Base-by-base conservation (phyloP, 2,113 vertebrate species). In the Leucopternis melanops region DNA sequence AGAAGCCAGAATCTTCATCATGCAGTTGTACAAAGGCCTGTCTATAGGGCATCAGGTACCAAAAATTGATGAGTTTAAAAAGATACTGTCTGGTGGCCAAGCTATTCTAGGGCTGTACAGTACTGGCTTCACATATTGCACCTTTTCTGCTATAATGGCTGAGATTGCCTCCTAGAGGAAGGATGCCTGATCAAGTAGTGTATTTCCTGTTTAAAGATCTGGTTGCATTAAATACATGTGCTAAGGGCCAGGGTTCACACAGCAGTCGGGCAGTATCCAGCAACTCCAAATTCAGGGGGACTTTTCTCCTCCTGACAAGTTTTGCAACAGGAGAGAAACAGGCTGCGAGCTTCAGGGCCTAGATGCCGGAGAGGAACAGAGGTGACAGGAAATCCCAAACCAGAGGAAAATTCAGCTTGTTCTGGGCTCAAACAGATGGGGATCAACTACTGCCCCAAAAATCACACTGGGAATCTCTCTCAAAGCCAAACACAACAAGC, bases 401-500 rank as follows among this genome's bases (percentile, higher is more conserved):
- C n/a, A n/a, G n/a, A n/a, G n/a, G n/a, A n/a, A n/a, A n/a, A n/a
- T n/a, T n/a, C n/a, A n/a, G n/a, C n/a, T n/a, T n/a, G n/a, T n/a
- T n/a, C n/a, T n/a, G n/a, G 61, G 36, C 29, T 86, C 55, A 73
- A 91, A 21, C 84, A 90, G 66, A 13, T 2, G 1, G 27, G 54
- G 44, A 57, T 73, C n/a, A 36, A 79, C 74, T 57, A 36, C 45
- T n/a, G 66, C 11, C 77, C 55, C 65, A 17, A 49, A 49, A 52
- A 44, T 49, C 91, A 72, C 83, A 16, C 54, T 25, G 54, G 77
- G 83, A 92, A 63, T 34, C 52, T 74, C 50, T 65, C 58, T 72
- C 40, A 54, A 14, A 91, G 90, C 88, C 92, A 97, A 93, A 74
- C 34, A 83, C 69, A 84, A 93, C 77, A 91, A 94, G 38, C 22